Evolutionary conservation across 2,797 vertebrate genomes (phyloP).

Genomic region (Pantherophis alleghaniensis): DNA sequence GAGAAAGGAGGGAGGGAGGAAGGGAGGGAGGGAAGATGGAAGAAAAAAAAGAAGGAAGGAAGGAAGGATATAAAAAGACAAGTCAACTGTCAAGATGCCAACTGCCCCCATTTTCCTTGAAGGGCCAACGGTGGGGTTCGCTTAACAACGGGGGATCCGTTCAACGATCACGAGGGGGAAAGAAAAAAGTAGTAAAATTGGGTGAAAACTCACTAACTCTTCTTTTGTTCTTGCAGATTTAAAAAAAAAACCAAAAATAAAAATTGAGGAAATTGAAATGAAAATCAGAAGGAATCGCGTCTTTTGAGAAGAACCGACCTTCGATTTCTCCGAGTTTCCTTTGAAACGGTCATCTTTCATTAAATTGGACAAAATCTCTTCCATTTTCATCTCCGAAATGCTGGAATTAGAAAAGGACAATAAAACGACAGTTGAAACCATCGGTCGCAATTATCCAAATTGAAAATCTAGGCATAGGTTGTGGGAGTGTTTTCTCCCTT

Average conservation of each 20-base stretch:
- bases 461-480: neutral
- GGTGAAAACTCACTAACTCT: neutral
- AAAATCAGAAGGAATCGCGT: too few relatives aligned
- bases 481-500: neutral
- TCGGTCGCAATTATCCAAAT: too few relatives aligned
- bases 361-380: constrained; percentile 79
- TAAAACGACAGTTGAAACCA: neutral
- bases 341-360: constrained; percentile 79
- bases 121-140: too few relatives aligned
- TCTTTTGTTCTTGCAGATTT: neutral
- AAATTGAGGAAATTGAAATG: neutral
- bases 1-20: too few relatives aligned
- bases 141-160: too few relatives aligned
- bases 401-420: constrained; percentile 60
- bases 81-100: too few relatives aligned
- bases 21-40: too few relatives aligned
- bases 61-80: too few relatives aligned
- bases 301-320: constrained; percentile 72
- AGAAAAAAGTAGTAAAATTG: neutral
- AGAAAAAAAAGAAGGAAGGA: too few relatives aligned
- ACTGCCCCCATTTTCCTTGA: too few relatives aligned
- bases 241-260: too few relatives aligned
- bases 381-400: constrained; percentile 86
- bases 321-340: constrained; percentile 72
- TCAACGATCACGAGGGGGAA: too few relatives aligned